Conservation (phyloP, 2,888 invertebrate species). For the Calliopum simillimum region DNA sequence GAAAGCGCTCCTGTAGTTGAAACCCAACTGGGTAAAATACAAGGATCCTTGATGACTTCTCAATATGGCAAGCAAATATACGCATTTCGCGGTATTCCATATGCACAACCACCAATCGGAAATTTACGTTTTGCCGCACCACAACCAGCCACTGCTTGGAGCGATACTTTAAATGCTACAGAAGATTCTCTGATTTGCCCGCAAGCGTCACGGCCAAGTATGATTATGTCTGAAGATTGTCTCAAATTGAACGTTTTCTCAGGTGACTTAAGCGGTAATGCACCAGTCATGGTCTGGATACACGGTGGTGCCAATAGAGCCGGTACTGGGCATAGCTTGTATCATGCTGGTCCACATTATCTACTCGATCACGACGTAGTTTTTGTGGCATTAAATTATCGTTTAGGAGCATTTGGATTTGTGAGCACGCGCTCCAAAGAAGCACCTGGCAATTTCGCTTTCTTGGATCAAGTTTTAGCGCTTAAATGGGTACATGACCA, state of each 20-base stretch:
- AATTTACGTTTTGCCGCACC: conserved; percentile 67
- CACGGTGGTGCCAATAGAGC: conserved; percentile 59
- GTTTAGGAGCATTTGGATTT: conserved; percentile 68
- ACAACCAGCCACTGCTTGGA: conserved; percentile 57
- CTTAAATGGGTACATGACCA: conserved; percentile 75
- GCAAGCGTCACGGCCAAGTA: conserved; percentile 41
- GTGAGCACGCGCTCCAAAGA: conserved; percentile 72
- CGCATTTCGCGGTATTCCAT: conserved; percentile 68
- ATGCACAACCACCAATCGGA: conserved; percentile 67
- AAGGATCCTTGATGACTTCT: conserved; percentile 65
- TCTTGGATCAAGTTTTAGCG: conserved; percentile 76
- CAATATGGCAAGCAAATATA: conserved; percentile 65
- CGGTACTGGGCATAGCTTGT: conserved; percentile 56
- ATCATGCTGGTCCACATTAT: conserved; percentile 58
- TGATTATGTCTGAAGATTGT: conserved; percentile 73
- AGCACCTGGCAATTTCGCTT: conserved; percentile 75
- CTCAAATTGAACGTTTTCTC: conserved; percentile 74
- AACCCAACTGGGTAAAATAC: conserved; percentile 62
- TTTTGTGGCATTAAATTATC: conserved; percentile 61
- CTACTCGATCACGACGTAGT: conserved; percentile 60
- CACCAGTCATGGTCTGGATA: conserved; percentile 59
- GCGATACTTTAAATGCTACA: conserved; percentile 62
- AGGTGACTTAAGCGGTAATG: conserved; percentile 39
- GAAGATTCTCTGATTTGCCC: conserved; percentile 66
- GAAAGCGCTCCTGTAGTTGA: conserved; percentile 43